Percentiles rank a stretch among this genome's conserved stretches.
phyloP scores from a whole-genome alignment of 2,888 invertebrate species.

The Rotaria macrura region DNA sequence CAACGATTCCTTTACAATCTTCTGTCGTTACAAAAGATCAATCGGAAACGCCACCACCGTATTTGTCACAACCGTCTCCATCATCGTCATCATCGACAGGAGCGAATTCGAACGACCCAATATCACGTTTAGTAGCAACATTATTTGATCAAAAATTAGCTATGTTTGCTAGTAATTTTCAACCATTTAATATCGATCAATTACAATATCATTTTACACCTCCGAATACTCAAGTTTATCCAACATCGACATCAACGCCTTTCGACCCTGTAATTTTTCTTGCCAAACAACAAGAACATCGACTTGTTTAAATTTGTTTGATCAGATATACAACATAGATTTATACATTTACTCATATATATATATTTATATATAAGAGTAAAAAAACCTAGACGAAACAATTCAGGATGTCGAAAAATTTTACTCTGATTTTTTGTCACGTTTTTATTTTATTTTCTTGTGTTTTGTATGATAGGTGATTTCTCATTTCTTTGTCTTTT shows the following conservation, averaged over 20 bases:
- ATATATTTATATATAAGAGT: too few relatives aligned
- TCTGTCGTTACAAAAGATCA: neutral
- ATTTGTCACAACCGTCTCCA: neutral
- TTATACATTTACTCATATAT: too few relatives aligned
- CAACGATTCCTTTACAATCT: neutral
- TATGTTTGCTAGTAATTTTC: neutral
- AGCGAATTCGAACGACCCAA: neutral
- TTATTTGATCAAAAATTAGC: neutral
- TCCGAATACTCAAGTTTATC: neutral
- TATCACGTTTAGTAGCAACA: neutral
- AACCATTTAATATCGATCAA: neutral
- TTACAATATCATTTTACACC: neutral
- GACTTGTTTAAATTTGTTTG: neutral
- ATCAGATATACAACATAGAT: neutral
- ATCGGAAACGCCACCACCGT: conserved; percentile 7
- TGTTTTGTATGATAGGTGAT: neutral
- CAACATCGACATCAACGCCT: neutral
- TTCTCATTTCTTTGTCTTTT: neutral
- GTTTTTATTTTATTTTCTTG: neutral
- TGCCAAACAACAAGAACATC: neutral
- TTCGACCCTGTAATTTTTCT: neutral
- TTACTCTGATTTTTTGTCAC: neutral
- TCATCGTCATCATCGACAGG: neutral
- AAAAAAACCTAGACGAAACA: neutral
- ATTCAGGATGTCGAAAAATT: neutral